phyloP scores from a whole-genome alignment of 64 coral and sea anemone species.

The Anthopleura sola region DNA sequence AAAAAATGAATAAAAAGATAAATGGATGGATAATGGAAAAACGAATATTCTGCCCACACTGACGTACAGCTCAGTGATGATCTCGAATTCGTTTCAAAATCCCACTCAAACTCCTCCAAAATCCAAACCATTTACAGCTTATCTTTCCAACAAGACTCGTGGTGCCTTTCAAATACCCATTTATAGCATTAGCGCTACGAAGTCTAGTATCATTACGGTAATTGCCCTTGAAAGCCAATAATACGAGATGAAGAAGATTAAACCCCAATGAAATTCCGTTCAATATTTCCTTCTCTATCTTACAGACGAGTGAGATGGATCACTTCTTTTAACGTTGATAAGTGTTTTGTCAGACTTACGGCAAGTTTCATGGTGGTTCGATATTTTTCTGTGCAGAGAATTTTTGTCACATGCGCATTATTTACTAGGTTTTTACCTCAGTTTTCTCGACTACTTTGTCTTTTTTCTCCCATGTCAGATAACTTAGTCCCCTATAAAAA shows the following conservation, averaged over 20 bases:
- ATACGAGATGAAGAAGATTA: neutral
- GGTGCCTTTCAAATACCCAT: neutral
- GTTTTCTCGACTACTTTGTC: constrained; percentile 75
- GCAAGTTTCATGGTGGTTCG: no score
- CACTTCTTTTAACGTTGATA: no score
- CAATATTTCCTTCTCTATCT: neutral
- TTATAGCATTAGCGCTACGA: neutral
- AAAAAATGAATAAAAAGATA: no score
- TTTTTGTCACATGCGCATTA: no score
- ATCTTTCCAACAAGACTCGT: neutral
- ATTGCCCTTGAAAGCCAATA: neutral
- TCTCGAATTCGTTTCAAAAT: neutral
- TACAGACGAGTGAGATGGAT: no score
- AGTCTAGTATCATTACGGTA: neutral
- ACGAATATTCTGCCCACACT: no score
- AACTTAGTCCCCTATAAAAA: constrained; percentile 33
- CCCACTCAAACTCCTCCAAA: neutral
- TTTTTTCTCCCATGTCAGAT: constrained; percentile 77
- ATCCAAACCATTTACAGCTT: neutral
- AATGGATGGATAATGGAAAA: no score
- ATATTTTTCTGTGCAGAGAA: no score
- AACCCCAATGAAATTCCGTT: neutral
- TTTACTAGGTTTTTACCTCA: constrained; percentile 36
- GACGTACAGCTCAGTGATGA: no score
- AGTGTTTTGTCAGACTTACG: no score